Conservation (phyloP, 1,140 invertebrate genomes). For the Araneus ventricosus region DNA sequence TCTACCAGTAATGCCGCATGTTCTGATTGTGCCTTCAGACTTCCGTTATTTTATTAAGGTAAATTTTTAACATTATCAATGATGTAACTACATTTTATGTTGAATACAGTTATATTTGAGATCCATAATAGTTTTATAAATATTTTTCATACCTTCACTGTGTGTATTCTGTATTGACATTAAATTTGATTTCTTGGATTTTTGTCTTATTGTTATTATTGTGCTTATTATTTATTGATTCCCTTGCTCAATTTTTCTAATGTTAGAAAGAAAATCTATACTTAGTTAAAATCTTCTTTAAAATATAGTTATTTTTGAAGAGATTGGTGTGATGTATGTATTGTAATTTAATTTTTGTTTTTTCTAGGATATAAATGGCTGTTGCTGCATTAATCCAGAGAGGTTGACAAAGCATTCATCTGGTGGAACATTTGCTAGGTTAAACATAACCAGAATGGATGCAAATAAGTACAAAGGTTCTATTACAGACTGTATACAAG, state of each 20-base stretch:
- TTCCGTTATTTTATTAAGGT: slow-evolving; percentile 91
- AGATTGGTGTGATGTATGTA: background rate
- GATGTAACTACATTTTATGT: no score
- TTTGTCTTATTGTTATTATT: no score
- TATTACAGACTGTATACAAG: slow-evolving; percentile 76
- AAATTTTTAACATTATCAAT: slow-evolving; percentile 59
- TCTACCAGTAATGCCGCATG: slow-evolving; percentile 87
- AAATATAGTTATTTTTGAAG: no score
- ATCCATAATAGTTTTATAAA: no score
- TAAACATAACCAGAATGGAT: slow-evolving; percentile 80
- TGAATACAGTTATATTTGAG: no score
- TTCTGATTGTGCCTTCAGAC: slow-evolving; percentile 91
- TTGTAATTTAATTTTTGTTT: slow-evolving; percentile 63
- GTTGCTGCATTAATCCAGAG: slow-evolving; percentile 92
- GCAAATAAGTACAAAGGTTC: slow-evolving; percentile 62
- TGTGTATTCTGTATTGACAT: no score
- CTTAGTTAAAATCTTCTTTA: no score
- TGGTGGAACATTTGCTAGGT: slow-evolving; percentile 83
- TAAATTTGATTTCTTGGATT: no score
- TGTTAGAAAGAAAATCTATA: no score
- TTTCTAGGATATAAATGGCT: slow-evolving; percentile 86
- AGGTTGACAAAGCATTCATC: slow-evolving; percentile 85
- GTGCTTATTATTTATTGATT: no score
- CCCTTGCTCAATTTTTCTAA: no score
- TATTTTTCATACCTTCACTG: no score